A percentile compares a stretch with the other conserved stretches of the same genome.
Conservation (phyloP, 2,113 vertebrate species). For the Spilogale gracilis region DNA sequence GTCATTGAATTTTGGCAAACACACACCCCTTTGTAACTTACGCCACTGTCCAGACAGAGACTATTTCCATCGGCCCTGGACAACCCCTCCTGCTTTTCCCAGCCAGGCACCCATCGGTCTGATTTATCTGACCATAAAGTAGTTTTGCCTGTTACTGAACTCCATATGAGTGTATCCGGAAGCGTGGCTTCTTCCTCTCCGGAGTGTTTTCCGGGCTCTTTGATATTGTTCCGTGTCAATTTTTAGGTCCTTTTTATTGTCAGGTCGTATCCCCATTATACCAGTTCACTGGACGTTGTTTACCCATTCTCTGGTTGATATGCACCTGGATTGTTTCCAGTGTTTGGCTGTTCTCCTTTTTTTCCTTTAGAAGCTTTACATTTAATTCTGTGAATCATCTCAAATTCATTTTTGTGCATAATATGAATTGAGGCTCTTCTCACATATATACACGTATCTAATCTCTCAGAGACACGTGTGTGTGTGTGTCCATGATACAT, state of each 20-base stretch:
- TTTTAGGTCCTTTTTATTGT: background rate
- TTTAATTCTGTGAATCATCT: constrained; percentile 32
- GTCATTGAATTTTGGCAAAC: background rate
- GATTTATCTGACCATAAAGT: background rate
- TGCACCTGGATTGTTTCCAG: background rate
- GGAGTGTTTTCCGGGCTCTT: background rate
- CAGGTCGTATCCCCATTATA: background rate
- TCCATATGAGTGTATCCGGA: background rate
- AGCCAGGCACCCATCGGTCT: background rate
- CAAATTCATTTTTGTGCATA: background rate
- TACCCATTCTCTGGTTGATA: background rate
- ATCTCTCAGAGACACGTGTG: background rate
- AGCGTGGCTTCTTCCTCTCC: background rate
- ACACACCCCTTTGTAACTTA: background rate
- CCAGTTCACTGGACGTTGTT: background rate
- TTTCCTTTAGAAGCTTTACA: background rate
- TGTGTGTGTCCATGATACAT: rapidly evolving
- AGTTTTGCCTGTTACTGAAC: background rate
- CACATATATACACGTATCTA: background rate
- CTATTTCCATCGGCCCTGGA: background rate
- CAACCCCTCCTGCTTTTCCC: background rate
- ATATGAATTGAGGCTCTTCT: background rate
- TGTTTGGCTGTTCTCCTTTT: background rate
- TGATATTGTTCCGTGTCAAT: background rate
- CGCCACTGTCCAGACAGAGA: background rate